Evolutionary conservation across 2,113 vertebrate genomes (phyloP).

Genomic region (Cisticola juncidis): DNA sequence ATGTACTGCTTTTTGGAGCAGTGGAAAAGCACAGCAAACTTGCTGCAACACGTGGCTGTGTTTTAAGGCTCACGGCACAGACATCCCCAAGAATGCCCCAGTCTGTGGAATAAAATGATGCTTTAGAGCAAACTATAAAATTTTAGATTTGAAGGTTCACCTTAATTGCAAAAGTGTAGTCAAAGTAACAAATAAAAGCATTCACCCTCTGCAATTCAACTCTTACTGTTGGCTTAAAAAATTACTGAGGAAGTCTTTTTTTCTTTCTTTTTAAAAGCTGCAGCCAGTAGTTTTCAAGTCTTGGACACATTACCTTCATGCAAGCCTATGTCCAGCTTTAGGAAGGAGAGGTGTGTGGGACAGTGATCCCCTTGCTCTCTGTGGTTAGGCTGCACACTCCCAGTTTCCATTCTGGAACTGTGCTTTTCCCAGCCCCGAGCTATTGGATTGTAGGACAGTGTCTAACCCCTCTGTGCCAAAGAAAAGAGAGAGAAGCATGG

Average conservation of each 20-base stretch:
- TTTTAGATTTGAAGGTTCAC: not conserved
- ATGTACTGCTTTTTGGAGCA: not conserved
- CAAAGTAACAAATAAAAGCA: not conserved
- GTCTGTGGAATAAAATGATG: not conserved
- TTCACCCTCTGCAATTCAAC: fast-evolving
- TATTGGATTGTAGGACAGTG: not conserved
- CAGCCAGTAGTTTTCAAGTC: not conserved
- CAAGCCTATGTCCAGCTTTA: not conserved
- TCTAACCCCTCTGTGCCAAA: not conserved
- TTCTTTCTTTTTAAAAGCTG: not conserved
- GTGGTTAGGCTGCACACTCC: not conserved
- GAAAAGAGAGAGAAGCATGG: not conserved
- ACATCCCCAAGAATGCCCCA: not conserved
- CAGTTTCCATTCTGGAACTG: not conserved
- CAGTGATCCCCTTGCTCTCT: not conserved
- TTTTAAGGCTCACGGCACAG: not conserved
- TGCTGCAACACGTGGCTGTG: not conserved
- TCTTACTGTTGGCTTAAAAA: not conserved
- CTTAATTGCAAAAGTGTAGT: not conserved
- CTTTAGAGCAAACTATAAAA: not conserved
- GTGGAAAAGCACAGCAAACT: not conserved
- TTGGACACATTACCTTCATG: not conserved
- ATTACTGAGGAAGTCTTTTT: not conserved
- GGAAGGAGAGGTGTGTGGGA: not conserved
- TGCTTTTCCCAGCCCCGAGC: not conserved